Conservation (phyloP, 2,888 invertebrate species). For the Trichogramma evanescens region DNA sequence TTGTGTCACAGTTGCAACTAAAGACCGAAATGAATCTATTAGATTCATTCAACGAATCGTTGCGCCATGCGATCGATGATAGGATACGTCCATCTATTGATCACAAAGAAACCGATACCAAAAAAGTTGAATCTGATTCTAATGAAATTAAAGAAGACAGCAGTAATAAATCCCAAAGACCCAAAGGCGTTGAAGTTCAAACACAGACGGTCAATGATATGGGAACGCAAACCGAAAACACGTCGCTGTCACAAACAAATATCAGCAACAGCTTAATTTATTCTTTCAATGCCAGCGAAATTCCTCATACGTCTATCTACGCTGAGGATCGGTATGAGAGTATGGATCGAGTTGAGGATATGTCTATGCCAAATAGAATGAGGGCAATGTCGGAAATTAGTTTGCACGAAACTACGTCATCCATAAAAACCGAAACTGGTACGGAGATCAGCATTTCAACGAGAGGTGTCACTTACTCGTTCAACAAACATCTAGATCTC, state of each 20-base stretch:
- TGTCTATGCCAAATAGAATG: slow-evolving; percentile 40
- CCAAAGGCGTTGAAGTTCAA: slow-evolving; percentile 41
- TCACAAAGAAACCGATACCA: slow-evolving; percentile 19
- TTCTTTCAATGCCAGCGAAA: slow-evolving; percentile 26
- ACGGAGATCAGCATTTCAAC: slow-evolving; percentile 46
- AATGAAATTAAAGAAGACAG: slow-evolving; percentile 22
- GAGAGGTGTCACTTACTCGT: slow-evolving; percentile 43
- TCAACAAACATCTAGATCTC: slow-evolving; percentile 42
- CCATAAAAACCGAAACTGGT: slow-evolving; percentile 45
- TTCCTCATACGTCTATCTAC: slow-evolving; percentile 34
- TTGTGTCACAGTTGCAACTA: slow-evolving; percentile 51
- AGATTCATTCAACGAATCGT: slow-evolving; percentile 56
- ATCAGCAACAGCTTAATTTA: slow-evolving; percentile 31
- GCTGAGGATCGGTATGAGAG: slow-evolving; percentile 38
- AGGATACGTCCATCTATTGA: slow-evolving; percentile 38
- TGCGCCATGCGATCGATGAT: slow-evolving; percentile 54
- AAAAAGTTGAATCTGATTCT: slow-evolving; percentile 9
- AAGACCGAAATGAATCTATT: slow-evolving; percentile 56
- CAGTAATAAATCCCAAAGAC: slow-evolving; percentile 26
- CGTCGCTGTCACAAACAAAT: slow-evolving; percentile 3
- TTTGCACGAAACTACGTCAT: slow-evolving; percentile 45
- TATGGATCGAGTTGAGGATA: slow-evolving; percentile 38
- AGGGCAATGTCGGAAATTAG: slow-evolving; percentile 45
- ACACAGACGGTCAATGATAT: slow-evolving; percentile 45
- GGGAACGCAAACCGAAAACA: slow-evolving; percentile 41